Evolutionary conservation across 2,888 invertebrate genomes (phyloP).

Genomic region (Poecilus cupreus): DNA sequence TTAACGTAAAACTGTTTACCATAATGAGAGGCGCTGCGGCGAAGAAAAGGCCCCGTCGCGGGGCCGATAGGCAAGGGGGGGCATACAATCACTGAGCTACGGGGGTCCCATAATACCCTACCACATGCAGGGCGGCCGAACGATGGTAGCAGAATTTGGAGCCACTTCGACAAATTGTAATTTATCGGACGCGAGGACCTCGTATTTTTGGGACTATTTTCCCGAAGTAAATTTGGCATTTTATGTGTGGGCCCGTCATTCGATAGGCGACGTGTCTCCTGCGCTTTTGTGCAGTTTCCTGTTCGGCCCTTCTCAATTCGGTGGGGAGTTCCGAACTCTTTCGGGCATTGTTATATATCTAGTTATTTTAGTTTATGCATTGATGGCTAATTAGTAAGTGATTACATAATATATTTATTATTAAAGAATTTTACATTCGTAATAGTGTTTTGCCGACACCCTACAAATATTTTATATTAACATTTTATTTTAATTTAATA

Average conservation of each 20-base stretch:
- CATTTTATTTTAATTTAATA: no score
- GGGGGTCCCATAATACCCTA: conserved; percentile 52
- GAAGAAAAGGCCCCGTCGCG: not conserved
- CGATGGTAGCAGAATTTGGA: conserved; percentile 59
- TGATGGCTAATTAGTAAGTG: no score
- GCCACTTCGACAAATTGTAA: conserved; percentile 72
- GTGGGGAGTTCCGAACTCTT: not conserved
- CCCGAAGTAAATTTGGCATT: conserved; percentile 69
- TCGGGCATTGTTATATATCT: no score
- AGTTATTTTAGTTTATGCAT: no score
- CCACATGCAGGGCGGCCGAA: conserved; percentile 47
- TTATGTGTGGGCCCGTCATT: conserved; percentile 70
- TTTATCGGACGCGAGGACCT: conserved; percentile 69
- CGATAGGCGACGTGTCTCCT: conserved; percentile 2
- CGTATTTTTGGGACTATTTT: conserved; percentile 67
- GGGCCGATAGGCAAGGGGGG: not conserved
- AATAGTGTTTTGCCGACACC: no score
- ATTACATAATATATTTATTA: no score
- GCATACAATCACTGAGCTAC: not conserved
- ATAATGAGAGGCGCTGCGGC: conserved; percentile 52
- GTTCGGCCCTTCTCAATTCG: conserved; percentile 7
- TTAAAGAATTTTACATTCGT: no score
- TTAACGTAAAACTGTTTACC: conserved; percentile 60
- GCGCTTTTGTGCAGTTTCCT: not conserved
- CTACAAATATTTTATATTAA: no score